Base-by-base conservation (phyloP, 1,140 invertebrate species). In the Euborellia annulipes region DNA sequence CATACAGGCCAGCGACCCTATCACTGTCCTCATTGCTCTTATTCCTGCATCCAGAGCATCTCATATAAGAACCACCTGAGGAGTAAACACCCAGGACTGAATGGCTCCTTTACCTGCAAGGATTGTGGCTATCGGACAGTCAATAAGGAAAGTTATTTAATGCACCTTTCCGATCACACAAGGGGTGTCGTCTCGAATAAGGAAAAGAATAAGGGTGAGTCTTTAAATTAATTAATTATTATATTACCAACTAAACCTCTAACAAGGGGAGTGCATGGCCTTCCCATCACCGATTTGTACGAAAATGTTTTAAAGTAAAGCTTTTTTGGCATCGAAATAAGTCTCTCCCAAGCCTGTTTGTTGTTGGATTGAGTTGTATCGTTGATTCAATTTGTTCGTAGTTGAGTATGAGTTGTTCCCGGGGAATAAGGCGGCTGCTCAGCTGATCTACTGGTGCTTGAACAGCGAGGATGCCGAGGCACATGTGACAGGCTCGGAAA, bases 1-100 rank as follows among this genome's bases (percentile, higher is more conserved):
- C 85, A 89, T 54, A 77, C 78, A 7, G 82, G 82, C 34, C 66
- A 70, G 43, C 53, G 73, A 50, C 76, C 76, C 2, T 83, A 83
- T 55, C 68, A 71, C 37, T 85, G 82, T 57, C 70, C 71, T 3
- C 69, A 76, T 53, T 85, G 82, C 58, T 53, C 67, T 7, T 85
- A 84, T 58, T 66, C 72, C 2, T 75, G 74, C 30, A 82, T 80
- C 50, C 75, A 78, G 55, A 72, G 74, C 23, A 72, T 68, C 42
- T 74, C 77, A 21, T 73, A 76, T 49, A 81, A 80, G 58, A 69
- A 69, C 50, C 79, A 82, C 58, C 61, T 81, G 38, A 64, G 67
- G 48, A 70, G 66, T 43, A 76, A 75, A 53, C 79, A 82, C 63
- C 75, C 76, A 16, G 59, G 63, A 17, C 54, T 67, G 14, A 64